Evolutionary conservation across 1,140 invertebrate genomes (phyloP).

Genomic region (Leptinotarsa texana): DNA sequence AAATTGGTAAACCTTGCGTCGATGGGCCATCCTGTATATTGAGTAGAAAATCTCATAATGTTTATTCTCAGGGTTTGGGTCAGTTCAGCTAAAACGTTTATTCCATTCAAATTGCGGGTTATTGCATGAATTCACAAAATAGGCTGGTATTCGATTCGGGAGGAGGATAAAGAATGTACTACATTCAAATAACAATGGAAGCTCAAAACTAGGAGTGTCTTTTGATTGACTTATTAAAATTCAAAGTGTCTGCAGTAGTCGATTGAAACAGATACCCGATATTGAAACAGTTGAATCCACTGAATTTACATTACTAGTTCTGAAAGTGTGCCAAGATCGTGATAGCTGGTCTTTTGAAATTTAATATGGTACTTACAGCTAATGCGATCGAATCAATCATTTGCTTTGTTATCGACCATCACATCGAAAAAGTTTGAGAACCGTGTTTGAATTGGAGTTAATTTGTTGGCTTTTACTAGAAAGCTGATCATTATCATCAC

Average conservation of each 20-base stretch:
- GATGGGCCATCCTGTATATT: too few species aligned
- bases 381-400: not conserved
- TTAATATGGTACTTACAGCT: not conserved
- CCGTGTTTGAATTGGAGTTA: not conserved
- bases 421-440: not conserved
- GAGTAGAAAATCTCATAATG: too few species aligned
- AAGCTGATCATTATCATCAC: not conserved
- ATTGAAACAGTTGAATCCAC: not conserved
- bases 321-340: not conserved
- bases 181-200: not conserved
- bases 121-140: not conserved
- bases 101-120: too few species aligned
- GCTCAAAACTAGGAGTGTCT: not conserved
- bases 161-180: not conserved
- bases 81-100: too few species aligned
- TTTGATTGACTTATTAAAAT: conserved; percentile 1
- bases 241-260: not conserved
- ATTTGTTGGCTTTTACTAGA: not conserved
- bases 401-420: not conserved
- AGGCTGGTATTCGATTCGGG: not conserved
- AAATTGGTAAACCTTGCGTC: too few species aligned
- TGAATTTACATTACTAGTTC: not conserved
- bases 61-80: too few species aligned
- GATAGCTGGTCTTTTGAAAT: not conserved
- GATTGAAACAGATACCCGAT: conserved; percentile 5